Evolutionary conservation across 2,113 vertebrate species (phyloP), one percentile per base, ranked within the genome.

Genomic region (Collichthys lucidus): DNA sequence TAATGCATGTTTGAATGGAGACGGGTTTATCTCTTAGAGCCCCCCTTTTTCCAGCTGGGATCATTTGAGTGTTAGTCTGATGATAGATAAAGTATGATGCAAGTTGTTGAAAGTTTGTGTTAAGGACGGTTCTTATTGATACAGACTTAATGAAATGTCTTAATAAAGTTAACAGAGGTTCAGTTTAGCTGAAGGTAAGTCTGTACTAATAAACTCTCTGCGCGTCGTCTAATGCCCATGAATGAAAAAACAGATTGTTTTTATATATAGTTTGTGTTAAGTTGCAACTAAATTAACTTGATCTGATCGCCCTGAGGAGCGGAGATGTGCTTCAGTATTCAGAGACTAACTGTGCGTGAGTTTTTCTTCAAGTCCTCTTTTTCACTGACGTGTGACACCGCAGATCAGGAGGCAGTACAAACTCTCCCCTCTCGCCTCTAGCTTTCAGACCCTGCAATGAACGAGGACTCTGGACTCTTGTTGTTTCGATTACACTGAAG

Each of bases 401-500:
- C 67, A 56, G 60, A 83, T 63, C 11, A 70, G 82, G 72, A 87
- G 78, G 64, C 73, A 26, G 78, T 6, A 64, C 69, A 63, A 22
- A 73, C 70, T 82, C 46, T 71, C 16, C 44, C 55, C 31, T 46
- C 56, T 71, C 2, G 19, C 65, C 15, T 40, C 19, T 14, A 55
- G 11, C 56, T 82, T n/a, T 79, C 14, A 78, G 68, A 79, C 29
- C 42, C 61, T 72, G 80, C 66, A 46, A 19, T 74, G 65, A 81
- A 47, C 65, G 42, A 53, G 85, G 77, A 86, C 84, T 83, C 83
- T 86, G 83, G 79, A 87, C 89, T 86, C 72, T 46, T 16, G 59
- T 65, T 69, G 59, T 69, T 69, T 79, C 63, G 24, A 63, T 70
- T 61, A 22, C 2, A 8, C 29, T 55, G 0, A 67, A 72, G 29